A percentile compares a stretch with the other conserved stretches of the same genome.
Conservation (phyloP, 2,113 vertebrate species). For the Ceuthmochares aereus region DNA sequence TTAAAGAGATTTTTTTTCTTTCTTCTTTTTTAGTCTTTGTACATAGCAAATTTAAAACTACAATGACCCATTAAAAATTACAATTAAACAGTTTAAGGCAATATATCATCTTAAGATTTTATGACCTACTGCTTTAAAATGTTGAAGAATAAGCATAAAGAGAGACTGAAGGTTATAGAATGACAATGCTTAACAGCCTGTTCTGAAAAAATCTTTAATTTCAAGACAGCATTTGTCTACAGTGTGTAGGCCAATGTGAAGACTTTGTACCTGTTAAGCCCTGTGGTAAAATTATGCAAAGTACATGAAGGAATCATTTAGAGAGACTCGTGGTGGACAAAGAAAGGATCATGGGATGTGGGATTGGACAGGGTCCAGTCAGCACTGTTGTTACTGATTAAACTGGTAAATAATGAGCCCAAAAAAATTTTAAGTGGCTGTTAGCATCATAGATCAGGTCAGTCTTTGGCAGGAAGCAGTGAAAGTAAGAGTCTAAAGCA, state of each 20-base stretch:
- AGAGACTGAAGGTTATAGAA: slow-evolving; percentile 48
- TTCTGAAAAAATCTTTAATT: not conserved
- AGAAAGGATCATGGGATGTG: not conserved
- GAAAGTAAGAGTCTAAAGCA: not conserved
- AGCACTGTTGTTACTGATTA: not conserved
- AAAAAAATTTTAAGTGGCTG: slow-evolving; percentile 23
- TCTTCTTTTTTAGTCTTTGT: not conserved
- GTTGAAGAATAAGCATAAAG: slow-evolving; percentile 8
- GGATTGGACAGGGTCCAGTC: not conserved
- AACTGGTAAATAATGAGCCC: slow-evolving; percentile 6
- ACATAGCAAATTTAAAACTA: not conserved
- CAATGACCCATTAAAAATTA: slow-evolving; percentile 24
- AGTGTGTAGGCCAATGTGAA: not conserved
- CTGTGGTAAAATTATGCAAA: not conserved
- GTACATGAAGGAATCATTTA: not conserved
- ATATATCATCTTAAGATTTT: not conserved
- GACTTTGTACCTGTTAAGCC: not conserved
- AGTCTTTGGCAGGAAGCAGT: not conserved
- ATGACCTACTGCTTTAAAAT: slow-evolving; percentile 19
- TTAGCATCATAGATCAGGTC: slow-evolving; percentile 1
- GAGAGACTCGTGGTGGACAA: not conserved
- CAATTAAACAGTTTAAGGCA: slow-evolving; percentile 32
- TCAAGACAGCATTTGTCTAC: rapidly evolving
- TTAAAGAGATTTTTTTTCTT: not conserved
- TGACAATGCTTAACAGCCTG: not conserved